A percentile compares a stretch with the other conserved stretches of the same genome.
These are phyloP conservation scores for Agonum fuliginosum DNA, from an alignment of 2,888 invertebrate species.

Conservation along the genomic window DNA sequence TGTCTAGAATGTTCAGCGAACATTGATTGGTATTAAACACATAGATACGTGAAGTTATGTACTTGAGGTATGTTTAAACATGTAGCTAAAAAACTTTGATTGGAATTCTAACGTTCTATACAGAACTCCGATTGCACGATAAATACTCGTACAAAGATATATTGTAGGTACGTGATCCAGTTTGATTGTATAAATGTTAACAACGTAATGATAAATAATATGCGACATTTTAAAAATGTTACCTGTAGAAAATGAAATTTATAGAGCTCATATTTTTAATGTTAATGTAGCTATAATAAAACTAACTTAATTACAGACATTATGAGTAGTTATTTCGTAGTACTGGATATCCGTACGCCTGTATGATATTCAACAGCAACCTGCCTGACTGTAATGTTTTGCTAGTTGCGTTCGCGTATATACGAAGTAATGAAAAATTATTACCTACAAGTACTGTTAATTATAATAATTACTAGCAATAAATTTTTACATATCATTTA, in stretches of 20 bases:
- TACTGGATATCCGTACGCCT: neutral
- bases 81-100: neutral
- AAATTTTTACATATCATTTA: neutral
- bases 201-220: too few relatives aligned
- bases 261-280: too few relatives aligned
- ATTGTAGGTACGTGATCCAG: neutral
- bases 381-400: neutral
- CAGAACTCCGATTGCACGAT: neutral
- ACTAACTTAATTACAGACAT: neutral
- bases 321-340: neutral
- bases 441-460: neutral
- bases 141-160: conserved; percentile 7
- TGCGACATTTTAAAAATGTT: too few relatives aligned
- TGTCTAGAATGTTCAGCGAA: neutral
- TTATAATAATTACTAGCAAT: neutral
- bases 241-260: too few relatives aligned
- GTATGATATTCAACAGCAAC: neutral
- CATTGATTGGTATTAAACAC: neutral
- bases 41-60: neutral
- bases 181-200: too few relatives aligned
- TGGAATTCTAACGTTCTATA: conserved; percentile 23
- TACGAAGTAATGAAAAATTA: neutral
- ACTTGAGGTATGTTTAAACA: neutral
- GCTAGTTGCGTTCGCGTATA: neutral
- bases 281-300: too few relatives aligned